Conservation (phyloP, 1,140 invertebrate genomes). For the Dendroctonus ponderosae region DNA sequence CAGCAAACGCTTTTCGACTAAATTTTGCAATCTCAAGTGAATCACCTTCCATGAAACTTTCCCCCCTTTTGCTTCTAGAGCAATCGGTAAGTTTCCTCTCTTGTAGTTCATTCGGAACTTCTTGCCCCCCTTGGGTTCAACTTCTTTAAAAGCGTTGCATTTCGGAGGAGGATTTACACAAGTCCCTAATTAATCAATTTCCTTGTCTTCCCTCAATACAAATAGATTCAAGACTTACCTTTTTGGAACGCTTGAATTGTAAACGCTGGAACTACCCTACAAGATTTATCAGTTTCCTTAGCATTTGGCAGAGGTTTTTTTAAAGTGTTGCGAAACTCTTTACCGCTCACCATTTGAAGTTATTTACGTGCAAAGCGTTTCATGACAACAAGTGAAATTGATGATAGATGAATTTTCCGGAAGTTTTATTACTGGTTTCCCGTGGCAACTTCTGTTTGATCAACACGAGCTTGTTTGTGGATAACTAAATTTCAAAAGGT, state of each 20-base stretch:
- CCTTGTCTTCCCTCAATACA: no score
- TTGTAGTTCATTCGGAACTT: conserved; percentile 82
- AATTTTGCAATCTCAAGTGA: not conserved
- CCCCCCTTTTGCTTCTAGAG: conserved; percentile 76
- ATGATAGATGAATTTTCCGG: conserved; percentile 4
- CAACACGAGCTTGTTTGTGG: no score
- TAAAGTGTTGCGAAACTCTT: conserved; percentile 53
- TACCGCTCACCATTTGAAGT: conserved; percentile 52
- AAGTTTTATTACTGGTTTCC: no score
- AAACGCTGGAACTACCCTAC: conserved; percentile 70
- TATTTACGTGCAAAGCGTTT: not conserved
- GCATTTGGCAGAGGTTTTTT: conserved; percentile 48
- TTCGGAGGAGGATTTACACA: conserved; percentile 65
- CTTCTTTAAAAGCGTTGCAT: conserved; percentile 56
- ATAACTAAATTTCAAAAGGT: no score
- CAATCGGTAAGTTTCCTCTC: conserved; percentile 83
- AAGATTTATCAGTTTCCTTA: conserved; percentile 41
- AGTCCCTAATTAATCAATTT: conserved; percentile 48
- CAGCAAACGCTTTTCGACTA: not conserved
- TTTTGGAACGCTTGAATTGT: conserved; percentile 75
- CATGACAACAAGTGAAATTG: conserved; percentile 4
- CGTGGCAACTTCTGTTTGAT: no score
- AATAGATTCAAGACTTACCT: conserved; percentile 49
- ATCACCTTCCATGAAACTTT: conserved; percentile 83
- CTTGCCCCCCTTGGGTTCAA: conserved; percentile 60